Conservation (phyloP, 92 coral and sea anemone genomes). For the Porites lobata region DNA sequence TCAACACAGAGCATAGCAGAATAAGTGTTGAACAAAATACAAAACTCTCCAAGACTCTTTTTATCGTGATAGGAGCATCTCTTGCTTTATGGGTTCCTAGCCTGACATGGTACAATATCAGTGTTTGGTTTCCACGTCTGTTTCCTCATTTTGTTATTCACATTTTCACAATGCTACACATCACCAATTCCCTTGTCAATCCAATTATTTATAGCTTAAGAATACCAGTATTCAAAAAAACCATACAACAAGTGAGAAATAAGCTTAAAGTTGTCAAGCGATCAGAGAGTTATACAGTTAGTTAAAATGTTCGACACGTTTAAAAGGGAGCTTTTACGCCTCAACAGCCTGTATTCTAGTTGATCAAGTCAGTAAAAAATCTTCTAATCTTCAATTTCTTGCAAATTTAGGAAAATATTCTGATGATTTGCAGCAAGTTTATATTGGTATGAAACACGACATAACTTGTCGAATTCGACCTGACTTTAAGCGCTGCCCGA, state of each 20-base stretch:
- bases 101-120: neutral
- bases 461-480: too few relatives aligned
- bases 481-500: too few relatives aligned
- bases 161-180: neutral
- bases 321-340: neutral
- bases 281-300: neutral
- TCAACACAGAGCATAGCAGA: neutral
- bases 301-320: neutral
- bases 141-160: neutral
- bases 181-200: neutral
- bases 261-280: neutral
- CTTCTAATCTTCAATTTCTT: too few relatives aligned
- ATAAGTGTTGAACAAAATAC: neutral
- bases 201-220: slow-evolving; percentile 16
- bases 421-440: too few relatives aligned
- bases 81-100: neutral
- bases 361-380: too few relatives aligned
- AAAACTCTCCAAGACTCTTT: neutral
- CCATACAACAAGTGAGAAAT: neutral
- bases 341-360: too few relatives aligned
- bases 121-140: neutral
- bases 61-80: neutral
- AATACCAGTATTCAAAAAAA: slow-evolving; percentile 4
- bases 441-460: too few relatives aligned
- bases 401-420: too few relatives aligned